Evolutionary conservation across 2,888 invertebrate genomes (phyloP), one percentile per base, ranked within the genome.

Genomic region (Napeogenes inachia): DNA sequence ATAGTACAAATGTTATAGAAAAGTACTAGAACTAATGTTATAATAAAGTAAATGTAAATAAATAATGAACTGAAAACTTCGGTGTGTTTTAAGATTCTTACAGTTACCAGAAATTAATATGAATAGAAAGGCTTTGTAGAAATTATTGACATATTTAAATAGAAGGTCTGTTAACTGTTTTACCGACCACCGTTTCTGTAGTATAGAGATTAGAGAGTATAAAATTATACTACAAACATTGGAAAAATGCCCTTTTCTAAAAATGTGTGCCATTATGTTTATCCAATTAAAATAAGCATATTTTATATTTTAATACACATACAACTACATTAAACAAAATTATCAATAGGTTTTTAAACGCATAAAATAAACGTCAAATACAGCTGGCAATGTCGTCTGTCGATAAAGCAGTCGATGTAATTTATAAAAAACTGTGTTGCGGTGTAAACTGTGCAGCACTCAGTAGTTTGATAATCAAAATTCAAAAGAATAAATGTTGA

Each of bases 131-230:
- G 71, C 72, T 71, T 68, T 68, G 69, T 62, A 68, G 74, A 80
- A 81, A 76, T 75, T 84, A 86, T 85, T 80, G 86, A 63, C 67
- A 65, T 62, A 60, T 61, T 63, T 72, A 74, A 71, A 65, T 69
- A 67, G 58, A 56, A 60, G 54, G 61, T 35, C 35, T 35, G 35
- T 35, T 42, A 12, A 68, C 84, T 84, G 82, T 72, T 86, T 85
- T 82, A 82, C 77, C 85, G 79, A 83, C 80, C 13, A 54, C 35
- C 13, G 35, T 54, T 54, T 32, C 54, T 30, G 47, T 3, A 13
- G 6, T 13, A 13, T 21, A 13, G 13, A 47, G 47, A 4, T n/a
- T 10, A 30, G 12, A 10, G 30, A 4, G 12, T 30, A 30, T 30
- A 50, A 50, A 50, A 30, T 50, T 30, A 10, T 10, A 42, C 8